phyloP scores from a whole-genome alignment of 2,113 vertebrate species.

The Pagrus major region DNA sequence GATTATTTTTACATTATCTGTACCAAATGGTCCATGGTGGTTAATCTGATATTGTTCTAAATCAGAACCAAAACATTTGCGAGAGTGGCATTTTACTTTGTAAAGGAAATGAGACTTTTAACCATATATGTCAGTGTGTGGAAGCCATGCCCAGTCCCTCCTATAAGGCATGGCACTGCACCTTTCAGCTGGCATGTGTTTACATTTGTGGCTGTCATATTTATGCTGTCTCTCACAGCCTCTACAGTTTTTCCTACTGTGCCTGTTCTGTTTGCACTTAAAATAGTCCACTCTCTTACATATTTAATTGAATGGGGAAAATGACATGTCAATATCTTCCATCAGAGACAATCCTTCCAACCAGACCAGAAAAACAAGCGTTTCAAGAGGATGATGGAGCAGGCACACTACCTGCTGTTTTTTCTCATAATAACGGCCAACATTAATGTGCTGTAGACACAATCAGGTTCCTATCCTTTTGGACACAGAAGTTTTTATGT shows the following conservation, averaged over 20 bases:
- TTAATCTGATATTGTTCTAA: neutral
- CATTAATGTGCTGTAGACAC: neutral
- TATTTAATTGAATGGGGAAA: neutral
- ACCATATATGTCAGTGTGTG: neutral
- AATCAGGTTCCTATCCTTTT: neutral
- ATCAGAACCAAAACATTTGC: neutral
- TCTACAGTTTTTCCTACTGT: neutral
- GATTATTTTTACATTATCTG: neutral
- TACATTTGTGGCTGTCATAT: slow-evolving; percentile 21
- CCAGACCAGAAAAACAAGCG: neutral
- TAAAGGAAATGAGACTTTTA: neutral
- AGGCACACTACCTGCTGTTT: neutral
- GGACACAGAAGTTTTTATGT: neutral
- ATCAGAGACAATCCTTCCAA: neutral
- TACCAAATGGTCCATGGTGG: too few relatives aligned
- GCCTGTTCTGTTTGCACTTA: neutral
- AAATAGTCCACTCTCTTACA: neutral
- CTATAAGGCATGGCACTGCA: neutral
- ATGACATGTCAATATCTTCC: neutral
- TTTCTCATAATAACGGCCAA: neutral
- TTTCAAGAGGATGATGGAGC: neutral
- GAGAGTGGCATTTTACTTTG: neutral
- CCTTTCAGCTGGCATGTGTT: neutral
- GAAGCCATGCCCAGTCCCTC: neutral
- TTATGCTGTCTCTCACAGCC: slow-evolving; percentile 12